Percentiles rank a stretch among this genome's conserved stretches.
phyloP scores from a whole-genome alignment of 92 coral and sea anemone species.

The Virgularia gustaviana region DNA sequence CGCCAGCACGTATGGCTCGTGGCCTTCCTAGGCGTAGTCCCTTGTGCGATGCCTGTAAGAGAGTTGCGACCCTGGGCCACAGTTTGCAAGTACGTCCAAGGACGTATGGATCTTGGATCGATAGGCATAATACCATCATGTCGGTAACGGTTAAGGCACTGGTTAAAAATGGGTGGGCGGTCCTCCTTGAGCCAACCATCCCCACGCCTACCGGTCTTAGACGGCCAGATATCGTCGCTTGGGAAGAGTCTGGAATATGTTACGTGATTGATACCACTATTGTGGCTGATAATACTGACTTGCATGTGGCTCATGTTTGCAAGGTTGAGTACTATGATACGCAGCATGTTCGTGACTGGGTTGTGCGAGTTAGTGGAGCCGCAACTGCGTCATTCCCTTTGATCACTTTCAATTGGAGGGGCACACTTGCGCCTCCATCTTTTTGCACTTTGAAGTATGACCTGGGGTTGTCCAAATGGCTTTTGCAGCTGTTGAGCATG shows the following conservation, averaged over 20 bases:
- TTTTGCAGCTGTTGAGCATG: too few species aligned
- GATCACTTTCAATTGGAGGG: background rate
- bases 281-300: background rate
- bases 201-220: conserved; percentile 38
- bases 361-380: background rate
- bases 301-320: background rate
- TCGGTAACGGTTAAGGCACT: background rate
- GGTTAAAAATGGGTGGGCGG: background rate
- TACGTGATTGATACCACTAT: conserved; percentile 5
- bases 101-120: conserved; percentile 13
- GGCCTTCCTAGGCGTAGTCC: conserved; percentile 5
- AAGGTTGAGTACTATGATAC: background rate
- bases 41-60: conserved; percentile 20
- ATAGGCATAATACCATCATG: conserved; percentile 22
- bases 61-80: conserved; percentile 38
- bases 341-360: background rate
- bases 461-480: background rate
- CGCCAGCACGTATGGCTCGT: background rate
- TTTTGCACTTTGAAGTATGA: background rate
- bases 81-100: conserved; percentile 34
- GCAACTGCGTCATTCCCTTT: background rate
- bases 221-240: conserved; percentile 31
- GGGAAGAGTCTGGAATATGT: background rate
- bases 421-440: background rate
- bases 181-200: conserved; percentile 32